Evolutionary conservation across 2,888 invertebrate species (phyloP).

Genomic region (Pristionchus arcanus): DNA sequence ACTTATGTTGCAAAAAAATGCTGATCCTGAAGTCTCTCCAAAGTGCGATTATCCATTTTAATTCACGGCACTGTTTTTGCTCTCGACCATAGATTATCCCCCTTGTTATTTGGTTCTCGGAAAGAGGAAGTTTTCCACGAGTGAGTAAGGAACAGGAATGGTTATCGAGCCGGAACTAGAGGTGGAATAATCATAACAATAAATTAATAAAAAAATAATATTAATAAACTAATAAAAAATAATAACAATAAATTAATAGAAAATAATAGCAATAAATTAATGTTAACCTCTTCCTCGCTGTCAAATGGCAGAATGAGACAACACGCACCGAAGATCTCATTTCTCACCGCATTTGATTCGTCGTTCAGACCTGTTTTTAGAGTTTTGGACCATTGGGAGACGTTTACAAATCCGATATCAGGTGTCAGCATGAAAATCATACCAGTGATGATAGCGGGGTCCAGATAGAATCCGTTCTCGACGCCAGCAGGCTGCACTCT

Average conservation of each 20-base stretch:
- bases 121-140: neutral
- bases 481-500: conserved; percentile 79
- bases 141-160: neutral
- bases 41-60: neutral
- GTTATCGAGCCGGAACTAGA: neutral
- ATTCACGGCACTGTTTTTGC: neutral
- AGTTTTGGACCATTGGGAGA: neutral
- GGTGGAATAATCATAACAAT: too few relatives aligned
- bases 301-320: conserved; percentile 82
- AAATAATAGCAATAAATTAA: neutral
- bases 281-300: conserved; percentile 81
- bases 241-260: too few relatives aligned
- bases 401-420: neutral
- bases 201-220: too few relatives aligned
- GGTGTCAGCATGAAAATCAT: neutral
- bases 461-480: conserved; percentile 81
- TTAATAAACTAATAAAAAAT: too few relatives aligned
- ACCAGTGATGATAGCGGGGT: conserved; percentile 81
- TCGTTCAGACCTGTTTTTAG: conserved; percentile 76
- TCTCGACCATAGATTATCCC: neutral
- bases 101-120: neutral
- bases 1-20: neutral
- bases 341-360: conserved; percentile 81
- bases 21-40: too few relatives aligned
- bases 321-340: conserved; percentile 83